Evolutionary conservation across 2,797 vertebrate species (phyloP).

Genomic region (Lacerta agilis): DNA sequence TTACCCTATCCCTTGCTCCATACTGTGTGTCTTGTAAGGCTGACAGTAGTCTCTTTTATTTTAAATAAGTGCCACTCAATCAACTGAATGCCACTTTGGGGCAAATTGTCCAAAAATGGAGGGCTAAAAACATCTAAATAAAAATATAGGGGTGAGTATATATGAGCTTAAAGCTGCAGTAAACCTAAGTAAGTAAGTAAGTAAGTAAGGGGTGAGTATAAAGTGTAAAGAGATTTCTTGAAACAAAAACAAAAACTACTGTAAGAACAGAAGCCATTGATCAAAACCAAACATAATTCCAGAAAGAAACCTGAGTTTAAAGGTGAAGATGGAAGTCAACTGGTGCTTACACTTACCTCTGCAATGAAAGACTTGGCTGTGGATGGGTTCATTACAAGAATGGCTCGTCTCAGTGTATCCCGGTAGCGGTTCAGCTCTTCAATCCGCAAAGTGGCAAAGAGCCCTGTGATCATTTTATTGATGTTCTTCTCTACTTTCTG

Average conservation of each 20-base stretch:
- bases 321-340: not conserved
- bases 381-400: slow-evolving; percentile 95
- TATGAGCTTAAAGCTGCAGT: too few species aligned
- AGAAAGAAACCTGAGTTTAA: not conserved
- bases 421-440: slow-evolving; percentile 97
- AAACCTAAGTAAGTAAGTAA: too few species aligned
- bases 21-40: too few species aligned
- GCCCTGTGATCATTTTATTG: slow-evolving; percentile 98
- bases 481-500: slow-evolving; percentile 99
- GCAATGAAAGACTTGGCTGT: slow-evolving; percentile 96
- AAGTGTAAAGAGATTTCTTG: not conserved
- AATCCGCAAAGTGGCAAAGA: slow-evolving; percentile 94
- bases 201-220: too few species aligned
- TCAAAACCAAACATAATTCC: not conserved
- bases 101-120: not conserved
- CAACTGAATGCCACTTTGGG: not conserved
- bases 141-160: not conserved
- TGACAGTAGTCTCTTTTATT: too few species aligned
- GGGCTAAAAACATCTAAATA: not conserved
- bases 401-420: slow-evolving; percentile 92
- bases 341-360: slow-evolving; percentile 83
- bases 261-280: not conserved
- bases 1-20: too few species aligned
- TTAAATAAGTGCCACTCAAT: too few species aligned
- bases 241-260: not conserved